phyloP scores from a whole-genome alignment of 2,113 vertebrate species.

The Thunnus thynnus region DNA sequence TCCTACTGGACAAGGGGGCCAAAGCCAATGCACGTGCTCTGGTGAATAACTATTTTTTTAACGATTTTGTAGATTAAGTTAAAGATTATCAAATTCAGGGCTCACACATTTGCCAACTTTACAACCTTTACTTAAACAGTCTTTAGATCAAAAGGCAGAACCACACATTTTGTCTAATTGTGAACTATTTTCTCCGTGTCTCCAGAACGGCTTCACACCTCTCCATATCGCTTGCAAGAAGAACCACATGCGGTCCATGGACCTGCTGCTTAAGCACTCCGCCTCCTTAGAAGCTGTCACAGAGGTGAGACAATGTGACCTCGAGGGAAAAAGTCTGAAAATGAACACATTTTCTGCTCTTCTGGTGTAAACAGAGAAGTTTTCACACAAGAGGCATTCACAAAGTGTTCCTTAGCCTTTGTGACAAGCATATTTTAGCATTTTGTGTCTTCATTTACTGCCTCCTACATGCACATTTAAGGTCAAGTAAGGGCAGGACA shows the following conservation, averaged over 20 bases:
- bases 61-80: not conserved
- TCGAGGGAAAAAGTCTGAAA: constrained; percentile 4
- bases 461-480: not conserved
- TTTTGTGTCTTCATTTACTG: not conserved
- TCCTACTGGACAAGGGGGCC: constrained; percentile 96
- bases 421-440: not conserved
- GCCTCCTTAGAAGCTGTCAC: constrained; percentile 96
- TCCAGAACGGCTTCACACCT: constrained; percentile 97
- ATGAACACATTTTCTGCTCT: not conserved
- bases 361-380: not conserved
- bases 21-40: constrained; percentile 96
- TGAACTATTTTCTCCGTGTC: constrained; percentile 13
- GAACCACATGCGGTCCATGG: constrained; percentile 97
- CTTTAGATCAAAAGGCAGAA: not conserved
- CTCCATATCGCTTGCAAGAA: constrained; percentile 99
- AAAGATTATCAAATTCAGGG: too few species aligned
- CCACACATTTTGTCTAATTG: not conserved
- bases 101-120: too few species aligned
- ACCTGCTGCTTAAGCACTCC: constrained; percentile 94
- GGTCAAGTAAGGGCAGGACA: not conserved
- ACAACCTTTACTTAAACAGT: too few species aligned
- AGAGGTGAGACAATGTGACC: constrained; percentile 85
- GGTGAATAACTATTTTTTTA: constrained; percentile 80
- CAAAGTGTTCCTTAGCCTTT: not conserved
- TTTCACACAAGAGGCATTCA: not conserved